Evolutionary conservation across 2,888 invertebrate genomes (phyloP), one percentile per base, ranked within the genome.

Genomic region (Andrena fulva): DNA sequence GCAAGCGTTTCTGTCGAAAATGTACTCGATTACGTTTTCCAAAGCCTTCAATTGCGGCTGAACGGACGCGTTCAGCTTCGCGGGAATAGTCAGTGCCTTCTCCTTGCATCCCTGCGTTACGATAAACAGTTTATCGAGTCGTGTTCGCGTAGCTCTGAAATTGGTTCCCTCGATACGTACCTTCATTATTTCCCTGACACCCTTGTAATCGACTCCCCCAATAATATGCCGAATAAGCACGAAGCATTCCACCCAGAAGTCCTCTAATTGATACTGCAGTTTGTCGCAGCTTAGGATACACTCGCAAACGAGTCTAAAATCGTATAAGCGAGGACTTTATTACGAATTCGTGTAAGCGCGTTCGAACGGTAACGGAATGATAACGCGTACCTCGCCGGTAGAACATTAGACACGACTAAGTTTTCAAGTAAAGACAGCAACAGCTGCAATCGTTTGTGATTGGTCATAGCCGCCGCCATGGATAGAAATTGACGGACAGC

Each of bases 131-230:
- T 52, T 10, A 59, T 24, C 54, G 27, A 66, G 80, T 68, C 68
- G 27, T 10, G 7, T 31, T 12, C 20, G 20, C 29, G 31, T 8
- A 7, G 33, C 8, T 72, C 33, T 31, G 2, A 59, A 71, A 31
- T 56, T 20, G 59, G 24, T 31, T 62, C 52, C 27, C 42, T n/a
- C n/a, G 12, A 62, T 42, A 89, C 91, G 91, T 93, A 96, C 97
- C 95, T 98, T 98, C 97, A 98, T 98, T 78, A 98, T 97, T 95
- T 98, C 98, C 87, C 98, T 95, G 0, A 98, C 98, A 20, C 98
- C 99, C 95, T 99, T 99, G 93, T 99, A 99, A 94, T 99, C 98
- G 1, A 99, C 99, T 77, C 97, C 97, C 54, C 97, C 97, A 90
- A 99, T 97, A 60, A 98, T 96, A 93, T 96, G 96, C 87, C 97